Evolutionary conservation across 1,140 invertebrate species (phyloP).

Genomic region (Bombus sylvicola): DNA sequence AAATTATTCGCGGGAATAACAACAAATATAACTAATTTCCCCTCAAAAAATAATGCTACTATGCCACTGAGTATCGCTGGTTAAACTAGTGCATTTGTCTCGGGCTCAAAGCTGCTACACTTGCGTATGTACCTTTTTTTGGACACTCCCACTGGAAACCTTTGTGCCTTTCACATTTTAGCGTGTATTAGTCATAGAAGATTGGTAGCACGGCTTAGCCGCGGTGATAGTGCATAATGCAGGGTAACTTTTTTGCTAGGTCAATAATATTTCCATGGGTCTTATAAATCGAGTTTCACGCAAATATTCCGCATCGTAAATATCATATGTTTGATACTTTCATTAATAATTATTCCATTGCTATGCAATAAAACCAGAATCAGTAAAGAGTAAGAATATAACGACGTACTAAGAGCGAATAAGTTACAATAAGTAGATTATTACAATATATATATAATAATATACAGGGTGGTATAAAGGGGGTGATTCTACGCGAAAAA

Average conservation of each 20-base stretch:
- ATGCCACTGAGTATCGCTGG: not conserved
- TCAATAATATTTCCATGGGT: not conserved
- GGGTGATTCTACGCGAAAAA: no score
- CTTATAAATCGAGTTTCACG: not conserved
- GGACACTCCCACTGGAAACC: slow-evolving; percentile 1
- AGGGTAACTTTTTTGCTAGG: not conserved
- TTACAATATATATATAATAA: no score
- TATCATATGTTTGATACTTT: not conserved
- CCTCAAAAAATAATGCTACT: fast-evolving
- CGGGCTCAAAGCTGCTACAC: not conserved
- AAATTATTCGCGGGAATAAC: not conserved
- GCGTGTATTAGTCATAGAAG: slow-evolving; percentile 30
- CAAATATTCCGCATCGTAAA: not conserved
- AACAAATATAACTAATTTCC: not conserved
- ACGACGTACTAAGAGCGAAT: no score
- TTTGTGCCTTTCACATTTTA: slow-evolving; percentile 42
- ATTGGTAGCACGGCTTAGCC: not conserved
- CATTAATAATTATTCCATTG: not conserved
- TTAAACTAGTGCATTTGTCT: not conserved
- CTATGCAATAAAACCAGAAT: not conserved
- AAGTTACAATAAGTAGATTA: no score
- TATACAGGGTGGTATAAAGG: no score
- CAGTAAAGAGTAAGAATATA: no score
- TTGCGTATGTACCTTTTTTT: not conserved
- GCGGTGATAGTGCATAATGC: not conserved